phyloP scores from a whole-genome alignment of 2,113 vertebrate species.

The Daubentonia madagascariensis region DNA sequence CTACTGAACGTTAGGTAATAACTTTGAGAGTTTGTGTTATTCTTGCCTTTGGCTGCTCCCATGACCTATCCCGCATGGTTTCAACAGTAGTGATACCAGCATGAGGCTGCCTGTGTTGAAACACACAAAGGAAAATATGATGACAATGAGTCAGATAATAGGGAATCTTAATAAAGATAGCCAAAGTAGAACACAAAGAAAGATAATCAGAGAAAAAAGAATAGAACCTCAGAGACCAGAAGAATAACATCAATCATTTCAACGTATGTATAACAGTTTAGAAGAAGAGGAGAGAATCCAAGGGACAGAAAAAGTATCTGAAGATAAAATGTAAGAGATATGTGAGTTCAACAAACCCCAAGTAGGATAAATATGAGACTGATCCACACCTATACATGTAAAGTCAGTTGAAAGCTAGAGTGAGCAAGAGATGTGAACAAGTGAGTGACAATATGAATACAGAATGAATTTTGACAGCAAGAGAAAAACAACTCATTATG shows the following conservation, averaged over 20 bases:
- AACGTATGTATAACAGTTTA: neutral
- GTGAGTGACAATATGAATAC: neutral
- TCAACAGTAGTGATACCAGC: neutral
- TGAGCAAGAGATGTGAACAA: neutral
- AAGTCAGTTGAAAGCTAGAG: neutral
- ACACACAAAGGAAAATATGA: neutral
- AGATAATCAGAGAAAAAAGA: slow-evolving; percentile 4
- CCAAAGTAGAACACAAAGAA: neutral
- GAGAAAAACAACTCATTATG: neutral
- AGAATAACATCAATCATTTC: neutral
- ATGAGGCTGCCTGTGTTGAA: neutral
- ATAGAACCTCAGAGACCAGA: neutral
- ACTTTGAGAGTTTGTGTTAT: neutral
- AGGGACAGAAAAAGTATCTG: neutral
- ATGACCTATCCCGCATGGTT: neutral
- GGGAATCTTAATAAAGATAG: neutral
- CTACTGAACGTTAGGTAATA: neutral
- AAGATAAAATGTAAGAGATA: neutral
- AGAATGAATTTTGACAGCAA: neutral
- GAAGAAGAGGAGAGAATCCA: neutral
- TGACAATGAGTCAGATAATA: neutral
- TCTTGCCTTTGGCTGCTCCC: neutral
- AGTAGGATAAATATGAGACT: neutral
- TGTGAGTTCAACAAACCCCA: neutral
- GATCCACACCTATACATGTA: neutral